Evolutionary conservation across 2,888 invertebrate species (phyloP), one percentile per base, ranked within the genome.

Genomic region (Silvanus unidentatus): DNA sequence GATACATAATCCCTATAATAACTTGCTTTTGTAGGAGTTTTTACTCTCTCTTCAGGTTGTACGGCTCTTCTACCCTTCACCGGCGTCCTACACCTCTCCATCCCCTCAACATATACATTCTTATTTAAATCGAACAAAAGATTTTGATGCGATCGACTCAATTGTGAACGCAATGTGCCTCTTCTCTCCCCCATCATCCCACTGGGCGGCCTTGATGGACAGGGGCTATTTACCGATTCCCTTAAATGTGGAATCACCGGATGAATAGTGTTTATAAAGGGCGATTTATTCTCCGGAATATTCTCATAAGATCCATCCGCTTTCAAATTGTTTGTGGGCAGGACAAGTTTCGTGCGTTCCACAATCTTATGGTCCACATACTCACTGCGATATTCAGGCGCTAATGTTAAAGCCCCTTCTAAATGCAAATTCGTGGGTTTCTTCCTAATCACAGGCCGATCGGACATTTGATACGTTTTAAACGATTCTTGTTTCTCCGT

Each of bases 401-500:
- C 48, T 45, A 74, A 66, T 15, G 57, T 61, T 8, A 73, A 60
- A 35, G 75, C 73, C 1, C 77, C 76, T 55, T 77, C 76, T 36
- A 77, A 60, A 52, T 70, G 73, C 10, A 77, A 61, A 53, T 75
- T 75, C 1, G 75, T 73, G 27, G 65, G 53, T 40, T 65, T 61
- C 54, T 71, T 68, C 55, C 69, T 55, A 58, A 71, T 39, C 59
- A 67, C 52, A 57, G 75, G 73, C 43, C 75, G 68, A 48, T 67
- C 64, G 13, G 66, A 69, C 1, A 72, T 67, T 5, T 71, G 66
- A 53, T 72, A 73, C 1, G 71, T 70, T 8, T 73, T 58, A 58
- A 71, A 77, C 42, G 65, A 54, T 30, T 63, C 64, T 40, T 69
- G 69, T 50, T 69, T 73, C 54, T 76, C 76, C 1, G 76, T 75